A percentile compares a stretch with the other conserved stretches of the same genome.
These are phyloP conservation scores for Melinopterus prodromus DNA, from an alignment of 2,888 invertebrate genomes.

Conservation along the genomic window DNA sequence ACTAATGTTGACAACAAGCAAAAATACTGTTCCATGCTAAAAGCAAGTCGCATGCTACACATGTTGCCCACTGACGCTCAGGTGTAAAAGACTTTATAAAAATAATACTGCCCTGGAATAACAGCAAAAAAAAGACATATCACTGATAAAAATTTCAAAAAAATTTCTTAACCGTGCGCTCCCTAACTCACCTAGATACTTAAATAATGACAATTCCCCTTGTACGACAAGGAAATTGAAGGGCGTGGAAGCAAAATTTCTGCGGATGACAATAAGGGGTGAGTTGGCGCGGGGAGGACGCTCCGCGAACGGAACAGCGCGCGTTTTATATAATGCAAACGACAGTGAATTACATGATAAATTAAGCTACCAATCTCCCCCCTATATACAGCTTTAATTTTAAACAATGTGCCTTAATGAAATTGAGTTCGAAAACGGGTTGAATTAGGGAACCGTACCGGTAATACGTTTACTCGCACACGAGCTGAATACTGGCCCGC, in stretches of 20 bases:
- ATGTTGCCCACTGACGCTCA: too few relatives aligned
- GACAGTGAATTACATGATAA: slow-evolving; percentile 54
- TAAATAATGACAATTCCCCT: background rate
- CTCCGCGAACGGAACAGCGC: slow-evolving; percentile 28
- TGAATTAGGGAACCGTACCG: slow-evolving; percentile 54
- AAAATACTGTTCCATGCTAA: too few relatives aligned
- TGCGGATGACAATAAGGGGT: background rate
- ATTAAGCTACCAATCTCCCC: slow-evolving; percentile 58
- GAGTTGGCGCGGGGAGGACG: background rate
- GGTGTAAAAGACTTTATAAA: too few relatives aligned
- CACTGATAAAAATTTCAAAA: too few relatives aligned
- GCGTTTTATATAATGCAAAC: slow-evolving; percentile 38
- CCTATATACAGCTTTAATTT: slow-evolving; percentile 56
- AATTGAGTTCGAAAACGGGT: slow-evolving; percentile 62
- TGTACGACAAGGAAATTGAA: background rate
- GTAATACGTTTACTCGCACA: slow-evolving; percentile 52
- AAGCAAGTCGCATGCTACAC: too few relatives aligned
- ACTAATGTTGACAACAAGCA: too few relatives aligned
- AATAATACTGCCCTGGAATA: too few relatives aligned
- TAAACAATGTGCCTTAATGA: slow-evolving; percentile 62
- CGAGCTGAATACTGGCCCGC: slow-evolving; percentile 45
- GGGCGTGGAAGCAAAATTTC: background rate
- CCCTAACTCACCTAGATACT: background rate
- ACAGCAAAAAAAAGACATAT: too few relatives aligned
- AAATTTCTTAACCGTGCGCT: background rate